A percentile compares a stretch with the other conserved stretches of the same genome.
Conservation (phyloP, 2,888 invertebrate species). For the Eubasilissa splendida region DNA sequence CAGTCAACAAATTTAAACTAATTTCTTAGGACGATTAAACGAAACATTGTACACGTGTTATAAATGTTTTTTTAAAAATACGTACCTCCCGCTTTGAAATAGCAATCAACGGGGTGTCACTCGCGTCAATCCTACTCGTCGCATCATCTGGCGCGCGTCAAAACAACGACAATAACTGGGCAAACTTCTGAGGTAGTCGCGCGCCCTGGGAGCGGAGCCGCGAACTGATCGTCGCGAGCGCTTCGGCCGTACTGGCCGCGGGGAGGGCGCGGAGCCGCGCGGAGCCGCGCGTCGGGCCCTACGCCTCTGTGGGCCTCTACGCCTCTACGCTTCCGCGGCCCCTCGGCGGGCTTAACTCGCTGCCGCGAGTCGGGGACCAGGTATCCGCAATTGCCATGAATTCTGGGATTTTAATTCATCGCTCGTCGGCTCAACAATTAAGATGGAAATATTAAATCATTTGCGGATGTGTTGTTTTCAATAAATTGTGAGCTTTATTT, state of each 20-base stretch:
- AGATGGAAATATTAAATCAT: too few relatives aligned
- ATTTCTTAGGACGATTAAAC: too few relatives aligned
- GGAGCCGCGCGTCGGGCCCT: not conserved
- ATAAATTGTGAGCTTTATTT: too few relatives aligned
- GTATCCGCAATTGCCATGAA: not conserved
- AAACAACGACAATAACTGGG: slow-evolving; percentile 44
- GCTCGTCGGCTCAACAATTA: too few relatives aligned
- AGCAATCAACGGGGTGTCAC: slow-evolving; percentile 46
- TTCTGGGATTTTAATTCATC: too few relatives aligned
- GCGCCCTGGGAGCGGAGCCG: slow-evolving; percentile 19
- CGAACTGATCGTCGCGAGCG: slow-evolving; percentile 34
- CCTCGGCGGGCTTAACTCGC: slow-evolving; percentile 21
- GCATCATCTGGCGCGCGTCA: slow-evolving; percentile 42
- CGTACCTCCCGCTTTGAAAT: slow-evolving; percentile 24
- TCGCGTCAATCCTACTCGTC: slow-evolving; percentile 39
- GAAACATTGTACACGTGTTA: too few relatives aligned
- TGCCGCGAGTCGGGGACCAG: slow-evolving; percentile 14
- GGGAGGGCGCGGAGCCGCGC: not conserved
- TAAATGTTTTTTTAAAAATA: not conserved
- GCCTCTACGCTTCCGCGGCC: slow-evolving; percentile 4
- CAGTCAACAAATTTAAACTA: too few relatives aligned
- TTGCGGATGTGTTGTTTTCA: too few relatives aligned
- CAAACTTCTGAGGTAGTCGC: slow-evolving; percentile 36
- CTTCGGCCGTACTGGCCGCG: slow-evolving; percentile 25
- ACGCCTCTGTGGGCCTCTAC: not conserved